Percentiles rank a stretch among this genome's conserved stretches.
phyloP scores from a whole-genome alignment of 2,797 vertebrate genomes.

The Pseudotriccus pelzelni region DNA sequence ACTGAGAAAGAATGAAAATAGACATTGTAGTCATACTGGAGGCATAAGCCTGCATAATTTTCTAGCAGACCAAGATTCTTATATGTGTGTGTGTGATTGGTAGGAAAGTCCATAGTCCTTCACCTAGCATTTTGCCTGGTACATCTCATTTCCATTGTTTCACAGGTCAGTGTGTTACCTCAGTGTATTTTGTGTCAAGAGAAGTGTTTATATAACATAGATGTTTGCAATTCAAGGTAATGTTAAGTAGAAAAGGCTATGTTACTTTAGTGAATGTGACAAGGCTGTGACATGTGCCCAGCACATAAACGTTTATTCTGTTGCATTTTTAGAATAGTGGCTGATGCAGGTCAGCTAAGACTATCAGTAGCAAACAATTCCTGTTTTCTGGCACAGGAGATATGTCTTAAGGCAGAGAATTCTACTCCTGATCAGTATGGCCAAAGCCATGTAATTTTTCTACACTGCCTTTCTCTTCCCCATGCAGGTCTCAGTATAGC shows the following conservation, averaged over 20 bases:
- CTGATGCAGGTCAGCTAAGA: background rate
- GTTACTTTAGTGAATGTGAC: background rate
- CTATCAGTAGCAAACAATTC: background rate
- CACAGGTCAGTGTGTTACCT: background rate
- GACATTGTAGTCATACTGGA: background rate
- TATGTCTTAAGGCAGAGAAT: background rate
- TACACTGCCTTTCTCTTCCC: background rate
- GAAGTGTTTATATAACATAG: background rate
- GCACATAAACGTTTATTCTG: background rate
- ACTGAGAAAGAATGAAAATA: background rate
- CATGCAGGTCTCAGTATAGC: background rate
- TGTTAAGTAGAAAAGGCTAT: background rate
- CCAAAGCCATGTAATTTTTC: background rate
- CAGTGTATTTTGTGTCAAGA: background rate
- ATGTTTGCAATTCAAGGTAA: background rate
- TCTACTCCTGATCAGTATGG: background rate
- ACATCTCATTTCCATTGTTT: background rate
- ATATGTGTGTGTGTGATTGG: background rate
- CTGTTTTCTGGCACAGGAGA: background rate
- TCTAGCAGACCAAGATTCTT: background rate
- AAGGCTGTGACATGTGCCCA: accelerated
- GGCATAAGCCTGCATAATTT: background rate
- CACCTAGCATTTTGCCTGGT: background rate
- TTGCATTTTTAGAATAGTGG: background rate
- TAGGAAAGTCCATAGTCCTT: background rate